A percentile compares a stretch with the other conserved stretches of the same genome.
Evolutionary conservation across 2,113 vertebrate species (phyloP).

Genomic region (Chaetodon auriga): DNA sequence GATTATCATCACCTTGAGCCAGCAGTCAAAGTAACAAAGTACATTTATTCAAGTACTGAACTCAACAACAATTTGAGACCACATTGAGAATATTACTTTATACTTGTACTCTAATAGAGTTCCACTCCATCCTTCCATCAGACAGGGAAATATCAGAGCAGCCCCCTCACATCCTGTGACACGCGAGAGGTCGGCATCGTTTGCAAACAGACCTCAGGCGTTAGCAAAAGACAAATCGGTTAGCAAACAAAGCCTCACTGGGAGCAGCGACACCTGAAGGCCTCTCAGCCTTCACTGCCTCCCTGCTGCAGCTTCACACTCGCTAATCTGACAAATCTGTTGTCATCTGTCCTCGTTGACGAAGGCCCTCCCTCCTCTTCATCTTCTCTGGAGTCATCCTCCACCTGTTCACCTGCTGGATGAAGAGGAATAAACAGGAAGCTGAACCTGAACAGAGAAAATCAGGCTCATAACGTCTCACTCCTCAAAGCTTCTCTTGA

Average conservation of each 20-base stretch:
- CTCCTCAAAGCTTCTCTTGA: background rate
- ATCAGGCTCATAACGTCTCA: background rate
- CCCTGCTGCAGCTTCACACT: background rate
- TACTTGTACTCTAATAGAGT: no score
- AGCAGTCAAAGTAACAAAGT: no score
- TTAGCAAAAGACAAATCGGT: constrained; percentile 13
- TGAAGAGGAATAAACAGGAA: background rate
- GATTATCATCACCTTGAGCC: no score
- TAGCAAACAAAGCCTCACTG: constrained; percentile 33
- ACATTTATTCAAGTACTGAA: no score
- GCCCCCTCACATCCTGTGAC: background rate
- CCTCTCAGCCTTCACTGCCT: constrained; percentile 7
- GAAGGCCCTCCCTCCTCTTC: background rate
- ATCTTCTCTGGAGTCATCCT: background rate
- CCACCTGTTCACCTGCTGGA: background rate
- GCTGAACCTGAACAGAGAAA: background rate
- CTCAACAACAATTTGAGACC: no score
- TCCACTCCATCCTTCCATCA: no score
- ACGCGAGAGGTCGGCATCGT: background rate
- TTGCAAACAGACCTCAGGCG: constrained; percentile 15
- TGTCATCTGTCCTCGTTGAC: constrained; percentile 1
- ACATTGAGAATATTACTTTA: no score
- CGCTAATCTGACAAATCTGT: constrained; percentile 66
- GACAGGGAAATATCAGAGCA: background rate
- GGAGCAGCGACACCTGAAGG: background rate